Base-by-base conservation (phyloP, 2,113 vertebrate species). In the Oxyura jamaicensis region DNA sequence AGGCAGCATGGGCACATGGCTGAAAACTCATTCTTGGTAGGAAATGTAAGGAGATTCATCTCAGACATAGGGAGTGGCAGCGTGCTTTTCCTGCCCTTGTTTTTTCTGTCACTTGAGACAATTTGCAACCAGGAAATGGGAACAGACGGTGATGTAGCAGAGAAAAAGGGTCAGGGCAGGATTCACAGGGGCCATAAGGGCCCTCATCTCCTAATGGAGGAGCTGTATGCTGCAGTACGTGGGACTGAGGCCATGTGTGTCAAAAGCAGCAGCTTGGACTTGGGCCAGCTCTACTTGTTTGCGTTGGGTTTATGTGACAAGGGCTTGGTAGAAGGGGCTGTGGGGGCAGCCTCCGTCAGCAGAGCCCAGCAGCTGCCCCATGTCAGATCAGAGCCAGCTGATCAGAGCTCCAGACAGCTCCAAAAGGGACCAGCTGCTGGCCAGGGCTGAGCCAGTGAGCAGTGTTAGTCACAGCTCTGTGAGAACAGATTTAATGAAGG, bases 141-240 rank as follows among this genome's bases (percentile, higher is more conserved):
- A 41, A 69, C 58, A 36, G 6, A 6, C 16, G 44, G 7, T 67
- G 52, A 33, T 19, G 16, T 1, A 39, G 4, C 13, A 20, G 35
- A 56, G 58, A 53, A 35, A 52, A 29, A 52, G 33, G 10, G 41
- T 20, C 10, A 23, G 7, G 10, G 65, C 5, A 29, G 71, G 77
- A 31, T 44, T 69, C n/a, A 6, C 4, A 8, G 42, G 0, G 35
- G 13, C 17, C 8, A 50, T 44, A 42, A 44, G 39, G 23, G 21
- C 12, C 1, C 3, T 44, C 20, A 10, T 33, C 44, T 71, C 56
- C 76, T 36, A 10, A 26, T 3, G 36, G 44, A 48, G n/a, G 6
- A 17, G 44, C 42, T 48, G 29, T 7, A 15, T 36, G n/a, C 22
- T 66, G 91, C 3, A 2, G 13, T 26, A 16, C 1, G 0, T 42